Evolutionary conservation across 2,888 invertebrate species (phyloP).

Genomic region (Pycnomerus fuliginosus): DNA sequence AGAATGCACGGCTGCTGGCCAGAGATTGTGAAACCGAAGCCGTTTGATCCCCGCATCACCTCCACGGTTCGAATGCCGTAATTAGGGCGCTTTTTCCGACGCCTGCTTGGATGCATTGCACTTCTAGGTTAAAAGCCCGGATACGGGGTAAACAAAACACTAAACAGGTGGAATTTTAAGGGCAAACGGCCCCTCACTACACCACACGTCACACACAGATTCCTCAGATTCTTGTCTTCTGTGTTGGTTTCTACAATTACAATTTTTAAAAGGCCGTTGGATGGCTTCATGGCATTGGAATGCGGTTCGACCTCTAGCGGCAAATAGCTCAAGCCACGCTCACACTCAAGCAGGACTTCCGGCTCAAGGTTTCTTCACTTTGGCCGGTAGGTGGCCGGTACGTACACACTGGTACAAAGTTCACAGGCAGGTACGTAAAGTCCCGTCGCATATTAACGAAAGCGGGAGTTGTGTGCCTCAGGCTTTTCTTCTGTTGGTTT

Average conservation of each 20-base stretch:
- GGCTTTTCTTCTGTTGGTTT: too few species aligned
- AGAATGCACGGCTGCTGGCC: constrained; percentile 95
- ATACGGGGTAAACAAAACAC: constrained; percentile 15
- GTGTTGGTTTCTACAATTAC: constrained; percentile 36
- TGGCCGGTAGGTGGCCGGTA: too few species aligned
- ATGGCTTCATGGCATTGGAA: too few species aligned
- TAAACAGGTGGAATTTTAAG: constrained; percentile 5
- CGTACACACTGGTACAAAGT: too few species aligned
- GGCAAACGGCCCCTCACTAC: constrained; percentile 12
- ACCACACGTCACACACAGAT: constrained; percentile 27
- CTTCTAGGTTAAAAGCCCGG: constrained; percentile 10
- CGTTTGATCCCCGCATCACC: constrained; percentile 80
- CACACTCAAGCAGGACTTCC: too few species aligned
- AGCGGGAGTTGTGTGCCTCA: too few species aligned
- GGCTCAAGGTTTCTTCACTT: too few species aligned
- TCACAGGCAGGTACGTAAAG: too few species aligned
- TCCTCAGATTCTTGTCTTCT: too few species aligned
- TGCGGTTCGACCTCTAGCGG: constrained; percentile 35
- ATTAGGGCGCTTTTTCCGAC: constrained; percentile 70
- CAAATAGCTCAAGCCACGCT: constrained; percentile 28
- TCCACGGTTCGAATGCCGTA: constrained; percentile 82
- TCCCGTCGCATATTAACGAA: too few species aligned
- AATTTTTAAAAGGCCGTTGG: constrained; percentile 48
- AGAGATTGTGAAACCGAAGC: constrained; percentile 97
- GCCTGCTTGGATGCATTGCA: constrained; percentile 61